Conservation (phyloP, 1,140 invertebrate genomes). For the Drosophila ficusphila region DNA sequence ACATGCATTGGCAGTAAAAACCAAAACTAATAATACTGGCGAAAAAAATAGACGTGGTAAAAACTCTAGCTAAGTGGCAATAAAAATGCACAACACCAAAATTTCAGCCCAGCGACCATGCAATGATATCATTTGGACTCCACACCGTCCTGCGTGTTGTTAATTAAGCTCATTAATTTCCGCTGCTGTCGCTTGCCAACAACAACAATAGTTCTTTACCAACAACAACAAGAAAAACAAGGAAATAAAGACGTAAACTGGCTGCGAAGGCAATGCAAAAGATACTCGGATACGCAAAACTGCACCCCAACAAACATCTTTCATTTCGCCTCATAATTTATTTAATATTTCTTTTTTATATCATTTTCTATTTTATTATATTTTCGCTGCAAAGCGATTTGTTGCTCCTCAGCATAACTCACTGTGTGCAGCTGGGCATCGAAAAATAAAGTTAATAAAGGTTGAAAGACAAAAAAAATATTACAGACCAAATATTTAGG, state of each 20-base stretch:
- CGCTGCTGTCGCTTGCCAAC: slow-evolving; percentile 57
- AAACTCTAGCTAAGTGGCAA: slow-evolving; percentile 72
- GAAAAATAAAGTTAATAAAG: slow-evolving; percentile 29
- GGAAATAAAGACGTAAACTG: slow-evolving; percentile 61
- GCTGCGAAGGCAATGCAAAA: slow-evolving; percentile 39
- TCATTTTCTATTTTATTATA: slow-evolving; percentile 35
- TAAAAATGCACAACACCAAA: slow-evolving; percentile 77
- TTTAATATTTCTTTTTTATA: slow-evolving; percentile 36
- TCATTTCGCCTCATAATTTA: slow-evolving; percentile 39
- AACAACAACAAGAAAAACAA: slow-evolving; percentile 65
- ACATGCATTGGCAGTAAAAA: slow-evolving; percentile 81
- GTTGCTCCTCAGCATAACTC: slow-evolving; percentile 52
- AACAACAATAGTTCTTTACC: slow-evolving; percentile 33
- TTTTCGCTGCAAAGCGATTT: slow-evolving; percentile 44
- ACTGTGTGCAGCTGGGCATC: slow-evolving; percentile 20
- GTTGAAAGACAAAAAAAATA: slow-evolving; percentile 30
- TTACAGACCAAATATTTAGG: slow-evolving; percentile 24
- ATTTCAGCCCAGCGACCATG: slow-evolving; percentile 60
- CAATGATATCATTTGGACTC: slow-evolving; percentile 64
- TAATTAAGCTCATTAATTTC: slow-evolving; percentile 80
- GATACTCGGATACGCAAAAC: slow-evolving; percentile 62
- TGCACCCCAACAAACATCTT: slow-evolving; percentile 47
- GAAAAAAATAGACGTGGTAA: slow-evolving; percentile 18
- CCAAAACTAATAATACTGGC: slow-evolving; percentile 44
- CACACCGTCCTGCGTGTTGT: slow-evolving; percentile 59